phyloP scores from a whole-genome alignment of 1,140 invertebrate species.

The Aleiodes sp. region DNA sequence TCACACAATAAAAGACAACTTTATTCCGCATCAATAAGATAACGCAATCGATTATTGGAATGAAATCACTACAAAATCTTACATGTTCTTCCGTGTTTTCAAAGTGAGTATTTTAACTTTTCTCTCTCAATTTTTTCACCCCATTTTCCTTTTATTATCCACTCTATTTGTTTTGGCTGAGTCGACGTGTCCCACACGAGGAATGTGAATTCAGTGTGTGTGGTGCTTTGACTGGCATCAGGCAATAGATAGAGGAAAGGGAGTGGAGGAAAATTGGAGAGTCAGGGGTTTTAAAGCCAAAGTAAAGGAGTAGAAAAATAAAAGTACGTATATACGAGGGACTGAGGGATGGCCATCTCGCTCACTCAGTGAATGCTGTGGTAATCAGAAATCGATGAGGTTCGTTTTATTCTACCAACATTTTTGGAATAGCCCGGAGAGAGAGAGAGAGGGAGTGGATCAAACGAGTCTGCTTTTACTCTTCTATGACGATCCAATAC shows the following conservation, averaged over 20 bases:
- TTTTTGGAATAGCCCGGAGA: slow-evolving; percentile 10
- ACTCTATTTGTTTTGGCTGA: not conserved
- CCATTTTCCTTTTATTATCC: slow-evolving; percentile 7
- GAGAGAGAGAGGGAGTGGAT: no score
- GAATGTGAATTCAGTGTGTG: not conserved
- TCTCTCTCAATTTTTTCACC: slow-evolving; percentile 3
- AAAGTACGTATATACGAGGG: no score
- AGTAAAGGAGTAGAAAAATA: not conserved
- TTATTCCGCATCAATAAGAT: no score
- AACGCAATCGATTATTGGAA: no score
- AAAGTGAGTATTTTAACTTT: not conserved
- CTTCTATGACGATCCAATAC: not conserved
- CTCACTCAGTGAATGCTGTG: not conserved
- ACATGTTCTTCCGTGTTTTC: not conserved
- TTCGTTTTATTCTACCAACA: slow-evolving; percentile 31
- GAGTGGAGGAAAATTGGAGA: not conserved
- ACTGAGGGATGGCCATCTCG: not conserved
- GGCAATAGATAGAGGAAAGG: not conserved
- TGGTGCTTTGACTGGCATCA: not conserved
- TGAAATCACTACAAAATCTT: no score
- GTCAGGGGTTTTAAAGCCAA: not conserved
- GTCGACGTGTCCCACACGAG: not conserved
- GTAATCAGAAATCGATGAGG: slow-evolving; percentile 40
- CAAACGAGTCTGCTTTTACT: slow-evolving; percentile 1
- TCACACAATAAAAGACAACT: no score